phyloP scores from a whole-genome alignment of 2,888 invertebrate genomes.

The Leucozona laternaria region DNA sequence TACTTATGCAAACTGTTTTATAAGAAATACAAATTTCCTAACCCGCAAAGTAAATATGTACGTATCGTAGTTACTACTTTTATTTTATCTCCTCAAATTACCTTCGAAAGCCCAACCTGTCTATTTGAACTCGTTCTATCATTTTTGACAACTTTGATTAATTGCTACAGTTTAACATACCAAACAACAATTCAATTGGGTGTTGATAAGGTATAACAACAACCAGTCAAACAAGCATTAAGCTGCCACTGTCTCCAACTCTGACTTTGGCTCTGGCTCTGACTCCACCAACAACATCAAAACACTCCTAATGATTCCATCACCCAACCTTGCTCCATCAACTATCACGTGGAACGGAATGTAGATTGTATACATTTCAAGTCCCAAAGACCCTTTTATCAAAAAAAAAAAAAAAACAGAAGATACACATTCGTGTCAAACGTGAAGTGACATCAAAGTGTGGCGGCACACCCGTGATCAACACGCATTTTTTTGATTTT shows the following conservation, averaged over 20 bases:
- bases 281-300: neutral
- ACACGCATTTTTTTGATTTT: slow-evolving; percentile 42
- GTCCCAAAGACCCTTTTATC: slow-evolving; percentile 37
- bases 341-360: slow-evolving; percentile 21
- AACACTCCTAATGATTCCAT: slow-evolving; percentile 30
- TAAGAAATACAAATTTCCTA: neutral
- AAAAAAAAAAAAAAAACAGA: neutral
- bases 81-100: neutral
- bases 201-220: slow-evolving; percentile 50
- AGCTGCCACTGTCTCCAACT: neutral
- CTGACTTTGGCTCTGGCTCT: neutral
- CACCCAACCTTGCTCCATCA: slow-evolving; percentile 48
- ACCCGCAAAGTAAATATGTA: neutral
- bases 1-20: too few relatives aligned
- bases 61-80: too few relatives aligned
- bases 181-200: slow-evolving; percentile 35
- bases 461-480: slow-evolving; percentile 45
- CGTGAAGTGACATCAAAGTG: slow-evolving; percentile 43
- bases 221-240: slow-evolving; percentile 44
- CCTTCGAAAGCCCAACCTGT: slow-evolving; percentile 1
- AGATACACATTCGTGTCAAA: slow-evolving; percentile 23
- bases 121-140: slow-evolving; percentile 18
- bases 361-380: slow-evolving; percentile 15
- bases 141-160: slow-evolving; percentile 46
- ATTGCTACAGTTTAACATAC: slow-evolving; percentile 34